Conservation (phyloP, 2,888 invertebrate genomes). For the Hartigia nigra region DNA sequence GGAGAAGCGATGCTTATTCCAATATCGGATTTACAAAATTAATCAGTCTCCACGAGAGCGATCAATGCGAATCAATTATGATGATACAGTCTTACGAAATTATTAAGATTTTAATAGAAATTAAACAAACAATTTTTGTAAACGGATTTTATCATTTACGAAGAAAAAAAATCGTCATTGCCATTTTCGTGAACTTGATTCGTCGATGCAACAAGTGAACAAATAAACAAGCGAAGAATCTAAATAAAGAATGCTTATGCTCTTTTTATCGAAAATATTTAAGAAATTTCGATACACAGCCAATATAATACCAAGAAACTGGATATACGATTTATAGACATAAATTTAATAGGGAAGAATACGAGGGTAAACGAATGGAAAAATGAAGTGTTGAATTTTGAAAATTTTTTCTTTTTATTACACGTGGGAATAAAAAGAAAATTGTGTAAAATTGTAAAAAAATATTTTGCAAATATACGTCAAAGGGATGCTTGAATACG, state of each 20-base stretch:
- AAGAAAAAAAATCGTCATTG: no score
- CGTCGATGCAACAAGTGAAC: not conserved
- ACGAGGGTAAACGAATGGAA: not conserved
- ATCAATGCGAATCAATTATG: not conserved
- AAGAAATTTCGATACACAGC: not conserved
- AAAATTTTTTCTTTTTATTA: not conserved
- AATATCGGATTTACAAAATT: not conserved
- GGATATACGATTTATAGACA: not conserved
- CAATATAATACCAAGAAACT: not conserved
- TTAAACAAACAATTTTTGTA: no score
- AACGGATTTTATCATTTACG: no score
- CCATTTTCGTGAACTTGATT: not conserved
- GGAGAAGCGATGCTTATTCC: not conserved
- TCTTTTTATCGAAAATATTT: not conserved
- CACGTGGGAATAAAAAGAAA: not conserved
- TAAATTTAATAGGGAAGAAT: not conserved
- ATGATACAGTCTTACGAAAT: not conserved
- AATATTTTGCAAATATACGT: not conserved
- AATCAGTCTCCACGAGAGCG: not conserved
- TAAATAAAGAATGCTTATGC: not conserved
- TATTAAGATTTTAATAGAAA: no score
- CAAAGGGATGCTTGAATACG: not conserved
- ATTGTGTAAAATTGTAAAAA: not conserved
- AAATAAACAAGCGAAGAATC: not conserved
- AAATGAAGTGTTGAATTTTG: not conserved